A percentile compares a stretch with the other conserved stretches of the same genome.
phyloP scores from a whole-genome alignment of 2,113 vertebrate species.

The Clarias magur region DNA sequence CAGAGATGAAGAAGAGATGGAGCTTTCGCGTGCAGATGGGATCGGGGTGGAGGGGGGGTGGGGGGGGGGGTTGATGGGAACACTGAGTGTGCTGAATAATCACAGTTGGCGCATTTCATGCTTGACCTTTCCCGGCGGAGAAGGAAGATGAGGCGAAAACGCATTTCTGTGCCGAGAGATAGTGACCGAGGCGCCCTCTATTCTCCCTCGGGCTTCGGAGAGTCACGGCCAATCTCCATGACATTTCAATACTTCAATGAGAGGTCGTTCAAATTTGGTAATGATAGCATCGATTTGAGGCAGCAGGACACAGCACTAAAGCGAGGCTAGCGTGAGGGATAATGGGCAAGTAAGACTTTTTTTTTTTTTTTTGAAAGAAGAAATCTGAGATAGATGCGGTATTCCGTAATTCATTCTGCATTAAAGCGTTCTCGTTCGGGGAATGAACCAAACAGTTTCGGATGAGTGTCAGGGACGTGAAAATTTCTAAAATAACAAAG shows the following conservation, averaged over 20 bases:
- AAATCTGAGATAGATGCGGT: neutral
- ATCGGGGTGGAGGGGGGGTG: no score
- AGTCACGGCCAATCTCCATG: conserved; percentile 53
- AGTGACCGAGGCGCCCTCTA: conserved; percentile 55
- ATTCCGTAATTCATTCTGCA: neutral
- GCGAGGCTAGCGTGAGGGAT: conserved; percentile 15
- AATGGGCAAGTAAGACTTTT: neutral
- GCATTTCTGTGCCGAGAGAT: conserved; percentile 63
- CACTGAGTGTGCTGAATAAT: conserved; percentile 64
- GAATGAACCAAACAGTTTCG: neutral
- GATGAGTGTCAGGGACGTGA: neutral
- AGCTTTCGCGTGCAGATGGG: conserved; percentile 55
- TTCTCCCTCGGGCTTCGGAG: conserved; percentile 38
- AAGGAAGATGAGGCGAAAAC: conserved; percentile 62
- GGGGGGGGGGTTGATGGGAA: no score
- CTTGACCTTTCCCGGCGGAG: conserved; percentile 68
- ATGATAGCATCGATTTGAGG: conserved; percentile 59
- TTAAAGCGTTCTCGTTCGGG: neutral
- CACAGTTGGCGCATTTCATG: conserved; percentile 63
- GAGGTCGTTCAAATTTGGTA: conserved; percentile 63
- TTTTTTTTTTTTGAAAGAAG: neutral
- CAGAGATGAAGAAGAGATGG: conserved; percentile 22
- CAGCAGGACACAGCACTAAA: conserved; percentile 27
- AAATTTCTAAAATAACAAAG: conserved; percentile 9
- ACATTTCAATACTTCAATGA: conserved; percentile 63